Base-by-base conservation (phyloP, 2,888 invertebrate species). In the Diplazon laetatorius region DNA sequence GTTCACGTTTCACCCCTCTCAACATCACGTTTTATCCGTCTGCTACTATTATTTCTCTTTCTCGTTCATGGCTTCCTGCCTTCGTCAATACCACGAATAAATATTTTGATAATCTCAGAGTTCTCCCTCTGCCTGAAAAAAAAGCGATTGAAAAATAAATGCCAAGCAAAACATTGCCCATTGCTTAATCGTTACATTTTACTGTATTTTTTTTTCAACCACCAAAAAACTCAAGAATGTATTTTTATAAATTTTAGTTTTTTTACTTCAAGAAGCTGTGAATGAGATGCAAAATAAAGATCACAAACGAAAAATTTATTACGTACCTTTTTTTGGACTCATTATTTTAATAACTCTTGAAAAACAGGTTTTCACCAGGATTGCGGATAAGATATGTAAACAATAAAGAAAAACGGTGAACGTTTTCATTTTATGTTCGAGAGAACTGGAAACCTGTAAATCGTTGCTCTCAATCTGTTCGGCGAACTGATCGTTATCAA, bases 291-390 rank as follows among this genome's bases (percentile, higher is more conserved):
- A n/a, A n/a, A n/a, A n/a, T n/a, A n/a, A n/a, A n/a, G n/a, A n/a
- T n/a, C n/a, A n/a, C n/a, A n/a, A n/a, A n/a, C 72, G 77, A 82
- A 77, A 78, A 82, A 82, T 80, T 73, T 76, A 72, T 74, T 76
- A 78, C 46, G 25, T 48, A 48, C 48, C 70, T 63, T 66, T 62
- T 55, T n/a, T n/a, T n/a, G n/a, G n/a, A n/a, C n/a, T n/a, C n/a
- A n/a, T n/a, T n/a, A n/a, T n/a, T n/a, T n/a, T n/a, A n/a, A n/a
- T n/a, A n/a, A n/a, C n/a, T n/a, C n/a, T 2, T 48, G 30, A 39
- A 25, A 48, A 77, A 68, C 62, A 57, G 48, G 77, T 73, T 63
- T 63, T 22, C 39, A 16, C 16, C 12, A 5, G 1, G 44, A 18
- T 59, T 20, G 8, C 35, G 44, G 37, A 62, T 42, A 44, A 8